Evolutionary conservation across 2,113 vertebrate genomes (phyloP), one percentile per base, ranked within the genome.

Genomic region (Macquaria australasica): DNA sequence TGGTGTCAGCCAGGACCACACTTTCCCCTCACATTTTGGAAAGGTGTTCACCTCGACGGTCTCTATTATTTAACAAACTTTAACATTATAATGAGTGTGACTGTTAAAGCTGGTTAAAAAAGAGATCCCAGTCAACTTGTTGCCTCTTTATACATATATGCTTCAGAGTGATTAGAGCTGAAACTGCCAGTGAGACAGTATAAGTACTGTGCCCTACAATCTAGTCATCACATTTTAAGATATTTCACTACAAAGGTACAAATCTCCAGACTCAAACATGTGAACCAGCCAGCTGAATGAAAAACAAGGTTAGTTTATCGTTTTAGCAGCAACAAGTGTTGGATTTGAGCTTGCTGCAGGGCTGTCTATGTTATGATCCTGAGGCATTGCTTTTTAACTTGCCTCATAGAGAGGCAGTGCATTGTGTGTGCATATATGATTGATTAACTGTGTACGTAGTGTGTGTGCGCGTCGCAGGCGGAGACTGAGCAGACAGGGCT

Each of bases 401-500:
- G 73, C 74, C 84, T 82, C 74, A 67, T 31, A 83, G 79, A 91
- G 86, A 90, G 83, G 79, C 87, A 74, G 67, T 51, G 73, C 77
- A 91, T 90, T 89, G 83, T 94, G 89, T 81, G 86, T 84, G 60
- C 53, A 53, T 39, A 34, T 84, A 87, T 94, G 94, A 95, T 95
- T 94, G 94, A 95, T 96, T 90, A 95, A 80, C 86, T 70, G 76
- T 88, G 88, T 87, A 82, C 45, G n/a, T 58, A 70, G 74, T 34
- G 20, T 79, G 86, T 87, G 77, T 92, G 68, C 68, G 74, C 78
- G 77, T 74, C 9, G 11, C 43, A 45, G 80, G 68, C 86, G 93
- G 95, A 96, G 91, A 93, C 92, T 94, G 87, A 94, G 88, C 96
- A 96, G 94, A 93, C 86, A 71, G 90, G 66, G 83, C 91, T 88